Conservation (phyloP, 2,113 vertebrate species). For the Vulpes lagopus region DNA sequence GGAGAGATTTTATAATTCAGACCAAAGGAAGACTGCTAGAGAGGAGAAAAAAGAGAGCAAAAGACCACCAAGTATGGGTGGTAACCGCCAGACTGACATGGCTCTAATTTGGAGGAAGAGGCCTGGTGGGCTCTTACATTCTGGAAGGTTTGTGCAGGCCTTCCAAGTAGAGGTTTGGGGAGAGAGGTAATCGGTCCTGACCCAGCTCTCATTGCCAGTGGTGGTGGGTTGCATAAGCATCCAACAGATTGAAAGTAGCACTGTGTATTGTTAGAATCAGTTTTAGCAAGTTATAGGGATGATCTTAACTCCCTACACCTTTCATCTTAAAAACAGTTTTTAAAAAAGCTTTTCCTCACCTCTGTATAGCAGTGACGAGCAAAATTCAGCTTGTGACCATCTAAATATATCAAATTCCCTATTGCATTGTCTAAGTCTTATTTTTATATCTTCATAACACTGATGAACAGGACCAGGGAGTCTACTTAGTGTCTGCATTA, state of each 20-base stretch:
- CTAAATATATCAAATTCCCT: constrained; percentile 83
- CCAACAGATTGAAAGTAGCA: constrained; percentile 71
- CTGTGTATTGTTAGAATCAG: constrained; percentile 81
- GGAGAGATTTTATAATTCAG: neutral
- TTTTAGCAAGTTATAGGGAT: constrained; percentile 81
- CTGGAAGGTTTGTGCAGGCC: neutral
- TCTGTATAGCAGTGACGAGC: constrained; percentile 77
- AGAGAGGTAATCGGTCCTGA: constrained; percentile 57
- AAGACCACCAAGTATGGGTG: neutral
- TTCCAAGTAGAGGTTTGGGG: neutral
- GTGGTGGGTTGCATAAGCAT: constrained; percentile 74
- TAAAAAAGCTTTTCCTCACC: constrained; percentile 83
- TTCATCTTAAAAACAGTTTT: constrained; percentile 78
- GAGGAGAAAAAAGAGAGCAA: neutral
- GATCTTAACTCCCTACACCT: constrained; percentile 80
- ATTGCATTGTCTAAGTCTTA: constrained; percentile 78
- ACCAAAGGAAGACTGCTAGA: neutral
- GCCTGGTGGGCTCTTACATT: neutral
- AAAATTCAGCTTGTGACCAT: constrained; percentile 82
- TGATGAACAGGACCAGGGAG: constrained; percentile 55
- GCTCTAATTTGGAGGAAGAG: neutral
- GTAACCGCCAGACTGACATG: neutral
- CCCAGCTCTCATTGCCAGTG: constrained; percentile 62
- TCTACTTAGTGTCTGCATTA: neutral
- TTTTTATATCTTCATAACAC: constrained; percentile 68